Evolutionary conservation across 2,797 vertebrate species (phyloP).

Genomic region (Eleutherodactylus coqui): DNA sequence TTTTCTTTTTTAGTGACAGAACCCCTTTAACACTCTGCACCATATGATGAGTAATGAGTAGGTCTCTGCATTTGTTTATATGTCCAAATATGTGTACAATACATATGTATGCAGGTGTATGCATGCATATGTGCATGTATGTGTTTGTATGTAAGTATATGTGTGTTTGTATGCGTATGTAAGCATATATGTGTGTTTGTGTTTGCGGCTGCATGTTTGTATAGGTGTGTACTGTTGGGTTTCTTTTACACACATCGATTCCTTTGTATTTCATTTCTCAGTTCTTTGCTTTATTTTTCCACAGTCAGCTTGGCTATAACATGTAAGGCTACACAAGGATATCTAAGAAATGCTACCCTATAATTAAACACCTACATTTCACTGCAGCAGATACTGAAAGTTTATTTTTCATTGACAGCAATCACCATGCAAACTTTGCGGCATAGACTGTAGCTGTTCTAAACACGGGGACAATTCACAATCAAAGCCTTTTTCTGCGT

Average conservation of each 20-base stretch:
- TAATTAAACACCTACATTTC: constrained; percentile 5
- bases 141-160: background rate
- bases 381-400: background rate
- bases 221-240: background rate
- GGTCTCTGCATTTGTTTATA: no score
- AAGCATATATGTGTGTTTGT: background rate
- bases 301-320: background rate
- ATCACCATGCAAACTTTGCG: constrained; percentile 13
- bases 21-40: no score
- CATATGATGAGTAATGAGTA: no score
- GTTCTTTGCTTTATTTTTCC: background rate
- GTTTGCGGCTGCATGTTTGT: background rate
- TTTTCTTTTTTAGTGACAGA: no score
- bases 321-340: background rate
- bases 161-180: background rate
- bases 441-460: constrained; percentile 7
- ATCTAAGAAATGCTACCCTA: background rate
- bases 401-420: constrained; percentile 17
- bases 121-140: background rate
- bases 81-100: background rate
- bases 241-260: background rate
- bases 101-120: background rate
- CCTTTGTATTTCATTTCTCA: background rate
- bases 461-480: constrained; percentile 32
- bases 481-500: background rate